Conservation (phyloP, 1,140 invertebrate genomes). For the Zelostemma sp. region DNA sequence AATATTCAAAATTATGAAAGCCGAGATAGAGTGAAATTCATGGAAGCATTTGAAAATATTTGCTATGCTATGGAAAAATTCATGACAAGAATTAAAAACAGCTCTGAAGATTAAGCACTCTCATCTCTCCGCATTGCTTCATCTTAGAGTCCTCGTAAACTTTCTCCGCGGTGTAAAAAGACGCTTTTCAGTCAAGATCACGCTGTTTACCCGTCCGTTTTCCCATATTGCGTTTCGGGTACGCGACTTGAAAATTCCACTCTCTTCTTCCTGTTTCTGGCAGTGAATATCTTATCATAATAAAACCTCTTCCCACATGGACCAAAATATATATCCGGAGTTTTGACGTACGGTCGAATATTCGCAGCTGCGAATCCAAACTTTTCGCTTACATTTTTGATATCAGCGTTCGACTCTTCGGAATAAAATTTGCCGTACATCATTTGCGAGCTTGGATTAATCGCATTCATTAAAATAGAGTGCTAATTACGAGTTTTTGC, state of each 20-base stretch:
- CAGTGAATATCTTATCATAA: constrained; percentile 65
- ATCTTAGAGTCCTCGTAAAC: neutral
- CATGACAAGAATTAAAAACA: too few relatives aligned
- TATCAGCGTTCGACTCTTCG: too few relatives aligned
- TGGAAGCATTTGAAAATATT: too few relatives aligned
- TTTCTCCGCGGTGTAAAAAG: constrained; percentile 8
- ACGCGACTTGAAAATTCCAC: constrained; percentile 54
- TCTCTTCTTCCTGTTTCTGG: constrained; percentile 55
- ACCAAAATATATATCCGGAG: constrained; percentile 27
- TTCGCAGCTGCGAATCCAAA: constrained; percentile 31
- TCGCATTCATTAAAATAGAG: neutral
- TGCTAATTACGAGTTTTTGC: too few relatives aligned
- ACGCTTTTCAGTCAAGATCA: constrained; percentile 18
- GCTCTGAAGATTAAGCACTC: neutral
- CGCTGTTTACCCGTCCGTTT: constrained; percentile 53
- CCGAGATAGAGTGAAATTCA: too few relatives aligned
- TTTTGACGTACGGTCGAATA: constrained; percentile 38
- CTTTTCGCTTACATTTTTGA: too few relatives aligned
- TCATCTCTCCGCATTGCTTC: neutral
- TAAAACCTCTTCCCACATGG: constrained; percentile 30
- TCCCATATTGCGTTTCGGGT: constrained; percentile 61
- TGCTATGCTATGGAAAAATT: too few relatives aligned
- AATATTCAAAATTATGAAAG: too few relatives aligned
- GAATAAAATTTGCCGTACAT: too few relatives aligned
- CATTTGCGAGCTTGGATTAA: neutral